Evolutionary conservation across 2,113 vertebrate genomes (phyloP).

Genomic region (Phrynosoma platyrhinos): DNA sequence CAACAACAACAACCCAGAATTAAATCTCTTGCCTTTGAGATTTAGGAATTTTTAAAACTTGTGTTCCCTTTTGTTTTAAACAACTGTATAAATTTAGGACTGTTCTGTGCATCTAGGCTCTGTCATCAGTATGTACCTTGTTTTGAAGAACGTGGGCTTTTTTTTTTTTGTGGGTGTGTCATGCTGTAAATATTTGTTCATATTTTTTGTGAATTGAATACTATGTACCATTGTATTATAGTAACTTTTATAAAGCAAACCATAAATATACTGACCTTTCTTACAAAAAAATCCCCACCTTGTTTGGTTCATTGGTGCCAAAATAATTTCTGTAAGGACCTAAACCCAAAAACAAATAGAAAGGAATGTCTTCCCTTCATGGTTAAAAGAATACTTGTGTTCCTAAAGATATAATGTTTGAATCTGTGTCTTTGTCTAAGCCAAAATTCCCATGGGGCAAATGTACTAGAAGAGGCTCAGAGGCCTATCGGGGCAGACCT

Average conservation of each 20-base stretch:
- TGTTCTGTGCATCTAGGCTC: conserved; percentile 81
- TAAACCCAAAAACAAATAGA: background rate
- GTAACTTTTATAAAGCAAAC: conserved; percentile 95
- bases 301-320: conserved; percentile 53
- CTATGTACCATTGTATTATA: conserved; percentile 94
- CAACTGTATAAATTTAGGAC: conserved; percentile 77
- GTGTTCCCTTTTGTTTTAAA: conserved; percentile 62
- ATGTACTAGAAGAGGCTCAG: no score
- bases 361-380: background rate
- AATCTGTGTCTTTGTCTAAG: no score
- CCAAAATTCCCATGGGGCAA: no score
- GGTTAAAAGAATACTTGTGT: background rate
- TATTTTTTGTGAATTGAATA: conserved; percentile 94
- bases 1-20: conserved; percentile 39
- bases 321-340: background rate
- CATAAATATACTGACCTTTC: conserved; percentile 94
- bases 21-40: conserved; percentile 70
- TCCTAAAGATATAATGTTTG: background rate
- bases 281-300: conserved; percentile 78
- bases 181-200: conserved; percentile 91
- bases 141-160: conserved; percentile 84
- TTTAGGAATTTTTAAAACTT: conserved; percentile 48
- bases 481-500: no score
- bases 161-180: conserved; percentile 86
- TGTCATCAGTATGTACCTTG: conserved; percentile 81